These are phyloP conservation scores for Colius striatus DNA, from an alignment of 2,113 vertebrate species.

Conservation along the genomic window DNA sequence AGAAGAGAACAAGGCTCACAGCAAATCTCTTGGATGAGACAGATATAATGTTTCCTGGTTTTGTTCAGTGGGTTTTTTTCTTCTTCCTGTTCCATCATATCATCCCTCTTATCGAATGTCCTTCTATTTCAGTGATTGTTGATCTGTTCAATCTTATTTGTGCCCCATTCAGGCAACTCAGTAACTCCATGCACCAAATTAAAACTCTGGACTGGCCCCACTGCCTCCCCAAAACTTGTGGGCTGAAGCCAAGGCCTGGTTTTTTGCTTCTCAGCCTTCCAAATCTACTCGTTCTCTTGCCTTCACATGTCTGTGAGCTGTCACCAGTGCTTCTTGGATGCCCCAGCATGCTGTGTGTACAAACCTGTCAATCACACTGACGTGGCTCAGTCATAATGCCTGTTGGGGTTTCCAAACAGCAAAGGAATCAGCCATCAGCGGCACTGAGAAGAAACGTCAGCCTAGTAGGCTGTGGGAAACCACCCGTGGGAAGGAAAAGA, in stretches of 20 bases:
- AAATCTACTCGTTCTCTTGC: not conserved
- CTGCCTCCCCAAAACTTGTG: not conserved
- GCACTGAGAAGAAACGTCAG: constrained; percentile 9
- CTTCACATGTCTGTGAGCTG: not conserved
- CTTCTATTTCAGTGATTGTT: not conserved
- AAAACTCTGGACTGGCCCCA: not conserved
- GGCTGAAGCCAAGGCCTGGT: not conserved
- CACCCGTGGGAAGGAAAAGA: not conserved
- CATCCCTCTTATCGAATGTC: fast-evolving
- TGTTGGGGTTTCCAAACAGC: constrained; percentile 32
- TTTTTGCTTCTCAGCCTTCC: not conserved
- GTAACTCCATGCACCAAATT: not conserved
- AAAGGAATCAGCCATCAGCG: not conserved
- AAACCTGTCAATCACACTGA: constrained; percentile 23
- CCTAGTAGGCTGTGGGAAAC: not conserved
- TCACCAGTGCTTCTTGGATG: constrained; percentile 4
- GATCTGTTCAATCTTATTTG: not conserved
- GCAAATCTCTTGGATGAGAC: not conserved
- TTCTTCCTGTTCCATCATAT: not conserved
- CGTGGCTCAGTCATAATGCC: not conserved
- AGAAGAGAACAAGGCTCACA: not conserved
- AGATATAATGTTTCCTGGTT: not conserved
- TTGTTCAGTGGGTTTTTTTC: not conserved
- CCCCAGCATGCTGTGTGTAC: not conserved
- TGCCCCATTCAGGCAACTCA: not conserved